Evolutionary conservation across 2,888 invertebrate genomes (phyloP), one percentile per base, ranked within the genome.

Genomic region (Nesidiocoris tenuis): DNA sequence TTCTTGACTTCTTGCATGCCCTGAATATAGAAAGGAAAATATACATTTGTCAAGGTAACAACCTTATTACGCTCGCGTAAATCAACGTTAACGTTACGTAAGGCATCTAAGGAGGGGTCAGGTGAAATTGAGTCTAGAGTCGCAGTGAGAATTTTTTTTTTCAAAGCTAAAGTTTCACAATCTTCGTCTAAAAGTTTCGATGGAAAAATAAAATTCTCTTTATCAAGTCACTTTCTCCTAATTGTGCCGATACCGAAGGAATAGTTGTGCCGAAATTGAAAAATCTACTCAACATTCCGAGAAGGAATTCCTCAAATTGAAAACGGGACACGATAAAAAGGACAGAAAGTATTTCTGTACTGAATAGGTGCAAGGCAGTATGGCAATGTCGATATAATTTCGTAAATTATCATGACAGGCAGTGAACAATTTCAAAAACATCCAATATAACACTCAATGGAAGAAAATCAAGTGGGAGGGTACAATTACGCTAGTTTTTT

Each of bases 91-190:
- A n/a, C n/a, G n/a, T n/a, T n/a, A n/a, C n/a, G n/a, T n/a, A n/a
- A 70, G 70, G 70, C 70, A 70, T 70, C 70, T 70, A 61, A 61
- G 70, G 70, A 70, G 70, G 70, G 70, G 70, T 59, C 59, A 59
- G 59, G 70, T 70, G 61, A 57, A 19, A 70, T 70, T 70, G 70
- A 70, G 61, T 59, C 61, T 59, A 70, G 70, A 59, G 54, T 70
- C 22, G 59, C 22, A 24, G 59, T 68, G 70, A 70, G 56, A 67
- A 23, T 59, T 59, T 16, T n/a, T n/a, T n/a, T n/a, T 21, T 57
- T 70, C 23, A 70, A 19, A 59, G 24, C 70, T 70, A 68, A 17
- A n/a, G n/a, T n/a, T n/a, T n/a, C 59, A 70, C 19, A 70, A 39
- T 7, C 56, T 56, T 18, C 56, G 55, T 67, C 67, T 67, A 67